These are phyloP conservation scores for Brachynemurus nebulosus DNA, from an alignment of 2,888 invertebrate genomes.

Conservation along the genomic window DNA sequence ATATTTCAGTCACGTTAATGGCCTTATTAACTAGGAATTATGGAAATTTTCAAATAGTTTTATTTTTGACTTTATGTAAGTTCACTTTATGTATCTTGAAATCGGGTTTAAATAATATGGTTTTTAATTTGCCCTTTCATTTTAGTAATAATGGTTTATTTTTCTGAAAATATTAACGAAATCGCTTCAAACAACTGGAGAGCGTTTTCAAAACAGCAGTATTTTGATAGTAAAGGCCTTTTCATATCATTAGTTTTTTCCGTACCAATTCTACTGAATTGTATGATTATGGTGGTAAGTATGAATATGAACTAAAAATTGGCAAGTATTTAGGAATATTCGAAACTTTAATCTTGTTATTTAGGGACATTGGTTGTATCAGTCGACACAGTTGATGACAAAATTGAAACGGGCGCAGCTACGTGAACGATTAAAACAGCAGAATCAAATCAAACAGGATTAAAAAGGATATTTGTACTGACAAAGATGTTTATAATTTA, in stretches of 20 bases:
- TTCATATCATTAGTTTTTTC: conserved; percentile 91
- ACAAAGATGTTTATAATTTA: no score
- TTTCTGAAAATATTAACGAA: conserved; percentile 82
- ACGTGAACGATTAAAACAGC: conserved; percentile 48
- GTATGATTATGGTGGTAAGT: conserved; percentile 90
- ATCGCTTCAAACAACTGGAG: conserved; percentile 80
- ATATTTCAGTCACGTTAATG: conserved; percentile 61
- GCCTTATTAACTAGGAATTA: conserved; percentile 72
- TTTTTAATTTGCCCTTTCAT: conserved; percentile 22
- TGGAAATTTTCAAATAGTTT: conserved; percentile 71
- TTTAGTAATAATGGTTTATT: conserved; percentile 75
- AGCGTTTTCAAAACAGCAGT: conserved; percentile 78
- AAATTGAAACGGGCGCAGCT: conserved; percentile 71
- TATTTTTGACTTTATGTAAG: conserved; percentile 71
- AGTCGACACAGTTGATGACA: conserved; percentile 76
- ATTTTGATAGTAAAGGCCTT: conserved; percentile 85
- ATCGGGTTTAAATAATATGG: conserved; percentile 5
- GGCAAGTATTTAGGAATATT: conserved; percentile 24
- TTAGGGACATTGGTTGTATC: conserved; percentile 81
- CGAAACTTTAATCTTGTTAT: conserved; percentile 16
- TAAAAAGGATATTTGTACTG: conserved; percentile 10
- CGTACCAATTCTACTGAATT: conserved; percentile 82
- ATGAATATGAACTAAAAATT: no score
- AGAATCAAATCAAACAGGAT: conserved; percentile 26
- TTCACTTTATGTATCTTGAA: conserved; percentile 22